These are phyloP conservation scores for Microctonus hyperodae DNA, from an alignment of 2,888 invertebrate species.

Conservation along the genomic window DNA sequence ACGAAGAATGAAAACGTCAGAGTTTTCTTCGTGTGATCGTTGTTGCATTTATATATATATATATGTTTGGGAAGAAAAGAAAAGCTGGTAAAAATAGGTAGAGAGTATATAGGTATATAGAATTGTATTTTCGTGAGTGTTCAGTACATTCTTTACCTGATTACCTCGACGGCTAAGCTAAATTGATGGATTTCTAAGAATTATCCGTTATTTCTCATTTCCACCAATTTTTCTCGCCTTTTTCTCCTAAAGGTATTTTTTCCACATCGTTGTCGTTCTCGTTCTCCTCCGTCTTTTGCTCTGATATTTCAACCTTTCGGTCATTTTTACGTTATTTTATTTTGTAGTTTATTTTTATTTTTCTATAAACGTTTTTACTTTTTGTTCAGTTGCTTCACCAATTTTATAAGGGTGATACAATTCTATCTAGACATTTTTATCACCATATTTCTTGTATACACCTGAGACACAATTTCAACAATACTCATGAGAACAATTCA, in stretches of 20 bases:
- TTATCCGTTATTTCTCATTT: not conserved
- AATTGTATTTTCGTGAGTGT: slow-evolving; percentile 57
- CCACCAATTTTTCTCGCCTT: not conserved
- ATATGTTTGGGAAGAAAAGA: slow-evolving; percentile 4
- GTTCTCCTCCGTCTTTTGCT: not conserved
- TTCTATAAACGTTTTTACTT: slow-evolving; percentile 49
- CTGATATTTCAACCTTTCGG: not conserved
- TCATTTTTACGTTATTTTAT: too few species aligned
- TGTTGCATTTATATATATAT: not conserved
- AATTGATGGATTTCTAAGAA: not conserved
- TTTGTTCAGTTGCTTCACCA: not conserved
- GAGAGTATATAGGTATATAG: slow-evolving; percentile 43
- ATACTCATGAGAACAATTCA: not conserved
- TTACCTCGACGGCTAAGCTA: not conserved
- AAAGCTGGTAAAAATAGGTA: slow-evolving; percentile 45
- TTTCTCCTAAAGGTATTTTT: too few species aligned
- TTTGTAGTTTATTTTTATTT: slow-evolving; percentile 50
- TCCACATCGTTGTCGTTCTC: not conserved
- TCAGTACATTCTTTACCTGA: slow-evolving; percentile 37
- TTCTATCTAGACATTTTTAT: not conserved
- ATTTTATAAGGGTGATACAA: not conserved
- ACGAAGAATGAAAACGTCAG: slow-evolving; percentile 7
- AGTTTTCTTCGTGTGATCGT: not conserved
- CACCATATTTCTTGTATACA: slow-evolving; percentile 15
- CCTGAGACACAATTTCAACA: slow-evolving; percentile 12